A percentile compares a stretch with the other conserved stretches of the same genome.
These are phyloP conservation scores for Phodopus roborovskii DNA, from an alignment of 2,113 vertebrate species.

Conservation along the genomic window DNA sequence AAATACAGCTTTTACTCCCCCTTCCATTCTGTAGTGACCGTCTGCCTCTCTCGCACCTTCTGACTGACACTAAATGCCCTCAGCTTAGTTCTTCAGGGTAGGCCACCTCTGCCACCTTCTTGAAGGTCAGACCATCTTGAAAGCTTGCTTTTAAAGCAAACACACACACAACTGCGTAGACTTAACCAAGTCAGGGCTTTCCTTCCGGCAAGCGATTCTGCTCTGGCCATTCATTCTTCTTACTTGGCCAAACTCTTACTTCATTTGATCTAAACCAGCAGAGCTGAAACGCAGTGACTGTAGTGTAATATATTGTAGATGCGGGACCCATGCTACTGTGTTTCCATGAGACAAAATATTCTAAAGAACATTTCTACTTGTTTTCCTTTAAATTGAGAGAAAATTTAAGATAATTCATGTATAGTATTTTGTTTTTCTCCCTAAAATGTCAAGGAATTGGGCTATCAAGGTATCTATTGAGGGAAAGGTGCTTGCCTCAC, in stretches of 20 bases:
- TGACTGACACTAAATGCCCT: not conserved
- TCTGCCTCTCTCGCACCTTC: not conserved
- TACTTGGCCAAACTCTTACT: constrained; percentile 3
- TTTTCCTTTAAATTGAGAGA: constrained; percentile 45
- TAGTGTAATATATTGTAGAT: not conserved
- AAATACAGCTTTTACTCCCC: too few relatives aligned
- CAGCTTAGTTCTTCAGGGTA: not conserved
- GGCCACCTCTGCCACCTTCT: not conserved
- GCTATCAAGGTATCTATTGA: not conserved
- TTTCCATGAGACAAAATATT: not conserved
- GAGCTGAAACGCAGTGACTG: not conserved
- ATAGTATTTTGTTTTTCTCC: constrained; percentile 37
- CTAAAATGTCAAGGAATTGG: not conserved
- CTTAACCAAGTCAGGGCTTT: constrained; percentile 12
- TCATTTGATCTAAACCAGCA: constrained; percentile 5
- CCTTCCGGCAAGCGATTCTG: not conserved
- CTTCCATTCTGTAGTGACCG: too few relatives aligned
- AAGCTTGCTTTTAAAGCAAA: not conserved
- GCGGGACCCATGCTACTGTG: not conserved
- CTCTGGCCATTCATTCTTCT: constrained; percentile 26
- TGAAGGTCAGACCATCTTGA: not conserved
- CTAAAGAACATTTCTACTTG: constrained; percentile 59
- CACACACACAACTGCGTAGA: not conserved
- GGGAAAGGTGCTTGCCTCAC: not conserved
- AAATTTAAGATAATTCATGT: constrained; percentile 57